phyloP scores from a whole-genome alignment of 37 sponge, comb jelly and placozoan genomes.

The Petrosia ficiformis region DNA sequence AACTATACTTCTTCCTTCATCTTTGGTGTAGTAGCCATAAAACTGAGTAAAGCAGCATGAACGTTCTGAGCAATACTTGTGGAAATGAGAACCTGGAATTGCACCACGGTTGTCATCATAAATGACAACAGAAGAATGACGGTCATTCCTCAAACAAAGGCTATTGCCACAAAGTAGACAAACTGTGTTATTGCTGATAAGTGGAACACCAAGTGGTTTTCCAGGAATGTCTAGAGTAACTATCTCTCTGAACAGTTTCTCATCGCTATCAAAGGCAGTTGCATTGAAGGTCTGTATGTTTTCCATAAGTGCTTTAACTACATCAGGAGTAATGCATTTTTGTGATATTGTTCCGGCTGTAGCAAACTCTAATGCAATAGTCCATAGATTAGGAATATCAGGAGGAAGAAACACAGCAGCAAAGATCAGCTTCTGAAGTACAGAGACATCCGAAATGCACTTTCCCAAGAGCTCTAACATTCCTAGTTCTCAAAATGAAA shows the following conservation, averaged over 20 bases:
- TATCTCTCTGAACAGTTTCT: neutral
- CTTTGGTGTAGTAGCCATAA: constrained; percentile 34
- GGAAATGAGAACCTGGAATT: neutral
- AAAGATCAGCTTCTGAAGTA: constrained; percentile 32
- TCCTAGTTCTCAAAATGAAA: neutral
- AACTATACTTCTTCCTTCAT: neutral
- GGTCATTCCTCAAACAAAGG: neutral
- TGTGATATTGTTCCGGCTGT: neutral
- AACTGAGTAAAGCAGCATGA: constrained; percentile 21
- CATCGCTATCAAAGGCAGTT: constrained; percentile 11
- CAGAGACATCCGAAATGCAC: constrained; percentile 36
- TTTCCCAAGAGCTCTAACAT: constrained; percentile 20
- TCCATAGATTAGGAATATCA: constrained; percentile 24
- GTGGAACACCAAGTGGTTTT: constrained; percentile 18
- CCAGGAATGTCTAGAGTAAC: neutral
- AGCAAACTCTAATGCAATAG: constrained; percentile 24
- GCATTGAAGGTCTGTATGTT: constrained; percentile 15
- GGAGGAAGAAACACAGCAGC: constrained; percentile 1
- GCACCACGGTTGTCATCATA: neutral
- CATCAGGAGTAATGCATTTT: neutral
- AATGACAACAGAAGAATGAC: neutral
- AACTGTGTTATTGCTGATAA: neutral
- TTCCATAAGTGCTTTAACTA: constrained; percentile 4
- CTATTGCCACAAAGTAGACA: constrained; percentile 5
- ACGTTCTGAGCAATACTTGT: constrained; percentile 13